Percentiles rank a stretch among this genome's conserved stretches.
Evolutionary conservation across 2,888 invertebrate genomes (phyloP).

Genomic region (Conomelus anceps): DNA sequence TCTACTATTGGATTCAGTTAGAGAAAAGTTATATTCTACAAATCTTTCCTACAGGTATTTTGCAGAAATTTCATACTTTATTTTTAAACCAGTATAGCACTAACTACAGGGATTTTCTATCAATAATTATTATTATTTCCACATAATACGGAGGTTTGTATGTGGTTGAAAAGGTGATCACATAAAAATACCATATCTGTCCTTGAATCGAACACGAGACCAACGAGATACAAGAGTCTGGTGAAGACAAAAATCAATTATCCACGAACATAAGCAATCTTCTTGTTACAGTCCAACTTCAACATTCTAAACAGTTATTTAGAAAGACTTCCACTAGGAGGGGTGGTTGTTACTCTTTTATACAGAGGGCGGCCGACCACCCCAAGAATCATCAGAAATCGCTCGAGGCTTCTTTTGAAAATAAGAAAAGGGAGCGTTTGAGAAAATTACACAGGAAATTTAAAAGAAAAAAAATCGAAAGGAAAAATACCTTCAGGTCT

Average conservation of each 20-base stretch:
- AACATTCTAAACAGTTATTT: neutral
- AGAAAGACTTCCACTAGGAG: neutral
- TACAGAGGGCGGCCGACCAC: neutral
- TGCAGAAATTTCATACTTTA: too few relatives aligned
- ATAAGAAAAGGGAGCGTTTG: neutral
- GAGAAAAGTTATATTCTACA: too few relatives aligned
- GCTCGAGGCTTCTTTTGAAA: neutral
- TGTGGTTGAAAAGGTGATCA: too few relatives aligned
- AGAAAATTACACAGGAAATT: neutral
- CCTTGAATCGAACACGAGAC: too few relatives aligned
- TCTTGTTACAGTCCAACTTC: neutral
- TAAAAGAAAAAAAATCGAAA: neutral
- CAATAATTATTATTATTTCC: too few relatives aligned
- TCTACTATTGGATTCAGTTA: too few relatives aligned
- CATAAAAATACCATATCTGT: too few relatives aligned
- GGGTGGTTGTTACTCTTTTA: neutral
- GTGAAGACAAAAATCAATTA: neutral
- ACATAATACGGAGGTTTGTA: too few relatives aligned
- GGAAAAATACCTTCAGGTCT: neutral
- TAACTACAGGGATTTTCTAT: too few relatives aligned
- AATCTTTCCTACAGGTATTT: too few relatives aligned
- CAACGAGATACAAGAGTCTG: neutral
- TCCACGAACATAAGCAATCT: neutral
- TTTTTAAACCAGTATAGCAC: too few relatives aligned
- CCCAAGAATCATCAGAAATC: neutral